Evolutionary conservation across 2,797 vertebrate genomes (phyloP).

Genomic region (Acrossocheilus wenchowensis): DNA sequence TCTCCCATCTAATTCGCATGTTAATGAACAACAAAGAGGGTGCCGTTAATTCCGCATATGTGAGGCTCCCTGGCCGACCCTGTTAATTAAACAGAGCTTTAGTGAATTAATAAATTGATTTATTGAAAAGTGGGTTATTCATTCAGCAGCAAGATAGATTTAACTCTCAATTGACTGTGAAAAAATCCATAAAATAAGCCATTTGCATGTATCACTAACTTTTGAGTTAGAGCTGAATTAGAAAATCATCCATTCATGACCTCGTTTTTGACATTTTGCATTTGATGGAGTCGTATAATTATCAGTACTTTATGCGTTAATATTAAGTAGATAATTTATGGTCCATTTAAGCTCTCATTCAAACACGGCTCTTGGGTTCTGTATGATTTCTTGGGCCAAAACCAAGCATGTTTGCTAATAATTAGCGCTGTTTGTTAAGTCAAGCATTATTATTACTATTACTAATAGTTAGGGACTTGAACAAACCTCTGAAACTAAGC

Average conservation of each 20-base stretch:
- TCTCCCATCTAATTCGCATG: conserved; percentile 39
- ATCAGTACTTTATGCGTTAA: conserved; percentile 25
- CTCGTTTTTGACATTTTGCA: conserved; percentile 10
- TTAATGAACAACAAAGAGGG: conserved; percentile 65
- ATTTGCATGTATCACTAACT: conserved; percentile 48
- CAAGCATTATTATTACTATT: background rate
- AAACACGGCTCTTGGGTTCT: background rate
- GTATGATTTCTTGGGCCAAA: background rate
- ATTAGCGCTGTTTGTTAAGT: conserved; percentile 3
- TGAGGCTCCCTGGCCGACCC: conserved; percentile 70
- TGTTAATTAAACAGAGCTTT: conserved; percentile 78
- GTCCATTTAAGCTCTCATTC: background rate
- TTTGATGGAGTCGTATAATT: conserved; percentile 41
- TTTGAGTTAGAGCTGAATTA: conserved; percentile 33
- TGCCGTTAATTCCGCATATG: conserved; percentile 70
- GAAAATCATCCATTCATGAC: conserved; percentile 36
- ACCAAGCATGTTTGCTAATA: background rate
- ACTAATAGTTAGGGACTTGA: background rate
- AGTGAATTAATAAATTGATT: conserved; percentile 69
- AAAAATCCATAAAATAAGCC: conserved; percentile 32
- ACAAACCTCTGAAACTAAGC: background rate
- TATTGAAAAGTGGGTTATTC: conserved; percentile 42
- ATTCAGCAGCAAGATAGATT: conserved; percentile 3
- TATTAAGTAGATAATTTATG: conserved; percentile 24
- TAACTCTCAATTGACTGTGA: conserved; percentile 42